Percentiles rank a stretch among this genome's conserved stretches.
Conservation (phyloP, 1,140 invertebrate genomes). For the Brachystomella parvula region DNA sequence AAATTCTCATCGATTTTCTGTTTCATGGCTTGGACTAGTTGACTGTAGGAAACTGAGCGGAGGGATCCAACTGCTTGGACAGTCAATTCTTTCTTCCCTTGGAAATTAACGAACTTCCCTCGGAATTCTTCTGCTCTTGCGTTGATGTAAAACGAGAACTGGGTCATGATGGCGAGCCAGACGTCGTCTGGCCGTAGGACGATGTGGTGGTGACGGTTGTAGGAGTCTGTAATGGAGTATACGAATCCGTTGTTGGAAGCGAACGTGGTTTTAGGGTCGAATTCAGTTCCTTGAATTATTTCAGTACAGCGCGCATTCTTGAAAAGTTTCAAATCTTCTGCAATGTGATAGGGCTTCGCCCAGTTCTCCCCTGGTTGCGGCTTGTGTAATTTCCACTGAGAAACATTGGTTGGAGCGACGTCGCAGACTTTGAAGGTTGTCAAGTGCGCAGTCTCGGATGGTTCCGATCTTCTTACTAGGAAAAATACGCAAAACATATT, state of each 20-base stretch:
- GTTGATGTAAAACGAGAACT: slow-evolving; percentile 28
- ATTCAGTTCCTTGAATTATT: slow-evolving; percentile 17
- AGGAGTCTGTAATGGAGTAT: slow-evolving; percentile 6
- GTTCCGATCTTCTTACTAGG: too few relatives aligned
- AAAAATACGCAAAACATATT: too few relatives aligned
- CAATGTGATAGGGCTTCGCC: not conserved
- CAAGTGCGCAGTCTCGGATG: too few relatives aligned
- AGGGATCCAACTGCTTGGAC: slow-evolving; percentile 1
- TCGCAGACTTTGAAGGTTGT: slow-evolving; percentile 8
- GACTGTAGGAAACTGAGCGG: slow-evolving; percentile 2
- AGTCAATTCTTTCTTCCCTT: slow-evolving; percentile 15
- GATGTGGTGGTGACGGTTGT: slow-evolving; percentile 21
- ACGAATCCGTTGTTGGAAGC: slow-evolving; percentile 17
- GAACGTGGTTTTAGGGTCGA: not conserved
- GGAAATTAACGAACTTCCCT: slow-evolving; percentile 20
- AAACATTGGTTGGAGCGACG: not conserved
- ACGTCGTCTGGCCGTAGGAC: slow-evolving; percentile 28
- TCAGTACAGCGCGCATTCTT: slow-evolving; percentile 3
- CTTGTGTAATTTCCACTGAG: not conserved
- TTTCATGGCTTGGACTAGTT: slow-evolving; percentile 5
- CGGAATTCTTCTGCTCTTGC: slow-evolving; percentile 17
- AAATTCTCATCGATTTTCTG: slow-evolving; percentile 15
- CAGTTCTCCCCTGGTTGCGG: not conserved
- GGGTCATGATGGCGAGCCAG: slow-evolving; percentile 24
- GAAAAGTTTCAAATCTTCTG: not conserved